Percentiles rank a stretch among this genome's conserved stretches.
Evolutionary conservation across 2,797 vertebrate species (phyloP).

Genomic region (Phrynocephalus forsythii): DNA sequence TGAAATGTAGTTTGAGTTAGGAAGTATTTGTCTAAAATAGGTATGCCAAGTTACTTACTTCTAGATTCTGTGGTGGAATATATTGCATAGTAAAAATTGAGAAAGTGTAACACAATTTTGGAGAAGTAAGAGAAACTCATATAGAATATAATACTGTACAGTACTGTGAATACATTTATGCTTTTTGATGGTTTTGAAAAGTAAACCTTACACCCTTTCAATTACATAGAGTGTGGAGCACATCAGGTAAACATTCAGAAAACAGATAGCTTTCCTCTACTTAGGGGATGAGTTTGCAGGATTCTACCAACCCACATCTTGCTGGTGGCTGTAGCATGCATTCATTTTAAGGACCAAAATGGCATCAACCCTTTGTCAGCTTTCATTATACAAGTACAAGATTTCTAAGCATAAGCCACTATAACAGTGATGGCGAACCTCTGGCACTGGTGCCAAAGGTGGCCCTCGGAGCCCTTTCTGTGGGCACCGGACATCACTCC

Average conservation of each 20-base stretch:
- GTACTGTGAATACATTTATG: neutral
- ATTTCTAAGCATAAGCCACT: neutral
- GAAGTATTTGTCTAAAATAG: neutral
- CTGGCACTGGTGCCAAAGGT: no score
- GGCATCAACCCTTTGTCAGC: neutral
- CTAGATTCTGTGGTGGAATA: neutral
- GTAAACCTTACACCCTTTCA: neutral
- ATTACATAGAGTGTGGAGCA: neutral
- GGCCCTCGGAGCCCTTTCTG: no score
- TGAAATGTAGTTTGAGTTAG: neutral
- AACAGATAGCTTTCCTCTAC: neutral
- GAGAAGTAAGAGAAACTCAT: neutral
- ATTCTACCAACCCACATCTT: neutral
- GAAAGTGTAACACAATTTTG: neutral
- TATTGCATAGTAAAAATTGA: neutral
- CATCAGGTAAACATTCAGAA: neutral
- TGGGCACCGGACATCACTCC: no score
- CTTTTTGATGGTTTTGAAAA: neutral
- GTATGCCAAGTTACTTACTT: neutral
- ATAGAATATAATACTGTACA: neutral
- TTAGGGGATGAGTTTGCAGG: neutral
- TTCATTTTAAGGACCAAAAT: slow-evolving; percentile 3
- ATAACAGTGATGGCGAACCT: no score
- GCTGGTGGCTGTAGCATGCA: neutral
- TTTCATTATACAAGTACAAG: neutral